These are phyloP conservation scores for Stichodactyla mertensii DNA, from an alignment of 64 coral and sea anemone genomes.

Conservation along the genomic window DNA sequence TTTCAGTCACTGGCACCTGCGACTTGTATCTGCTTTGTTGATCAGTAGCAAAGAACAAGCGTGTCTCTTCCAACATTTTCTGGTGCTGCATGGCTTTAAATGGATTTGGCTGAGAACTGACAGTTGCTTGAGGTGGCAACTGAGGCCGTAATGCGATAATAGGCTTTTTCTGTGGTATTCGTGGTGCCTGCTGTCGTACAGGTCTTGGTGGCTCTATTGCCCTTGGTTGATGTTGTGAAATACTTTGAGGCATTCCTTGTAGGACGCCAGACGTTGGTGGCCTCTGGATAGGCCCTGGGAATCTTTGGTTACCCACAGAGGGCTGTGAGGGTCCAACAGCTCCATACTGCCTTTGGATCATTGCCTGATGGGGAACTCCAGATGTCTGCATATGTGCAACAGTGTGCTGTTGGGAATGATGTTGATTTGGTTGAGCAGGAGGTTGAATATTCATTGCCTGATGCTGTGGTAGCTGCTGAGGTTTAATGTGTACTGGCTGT, in stretches of 20 bases:
- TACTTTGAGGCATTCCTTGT: conserved; percentile 50
- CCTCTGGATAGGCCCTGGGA: conserved; percentile 78
- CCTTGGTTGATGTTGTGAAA: conserved; percentile 48
- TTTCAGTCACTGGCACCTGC: neutral
- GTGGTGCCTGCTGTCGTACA: conserved; percentile 27
- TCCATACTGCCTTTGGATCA: neutral
- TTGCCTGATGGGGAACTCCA: neutral
- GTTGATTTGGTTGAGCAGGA: conserved; percentile 18
- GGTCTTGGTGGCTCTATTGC: conserved; percentile 42
- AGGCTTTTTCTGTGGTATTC: conserved; percentile 20
- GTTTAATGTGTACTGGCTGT: conserved; percentile 66
- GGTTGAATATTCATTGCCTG: conserved; percentile 37
- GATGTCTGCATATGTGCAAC: neutral
- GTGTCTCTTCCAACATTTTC: conserved; percentile 86
- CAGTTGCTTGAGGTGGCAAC: conserved; percentile 11
- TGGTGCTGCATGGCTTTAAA: conserved; percentile 81
- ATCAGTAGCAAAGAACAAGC: conserved; percentile 58
- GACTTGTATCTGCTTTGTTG: conserved; percentile 30
- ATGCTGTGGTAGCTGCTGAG: conserved; percentile 55
- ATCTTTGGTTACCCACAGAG: conserved; percentile 40
- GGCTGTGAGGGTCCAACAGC: neutral
- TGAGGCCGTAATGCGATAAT: conserved; percentile 24
- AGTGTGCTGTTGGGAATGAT: conserved; percentile 24
- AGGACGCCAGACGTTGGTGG: conserved; percentile 52
- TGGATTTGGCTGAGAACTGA: conserved; percentile 8